Evolutionary conservation across 1,140 invertebrate genomes (phyloP), one percentile per base, ranked within the genome.

Genomic region (Stenopsyche tienmushanensis): DNA sequence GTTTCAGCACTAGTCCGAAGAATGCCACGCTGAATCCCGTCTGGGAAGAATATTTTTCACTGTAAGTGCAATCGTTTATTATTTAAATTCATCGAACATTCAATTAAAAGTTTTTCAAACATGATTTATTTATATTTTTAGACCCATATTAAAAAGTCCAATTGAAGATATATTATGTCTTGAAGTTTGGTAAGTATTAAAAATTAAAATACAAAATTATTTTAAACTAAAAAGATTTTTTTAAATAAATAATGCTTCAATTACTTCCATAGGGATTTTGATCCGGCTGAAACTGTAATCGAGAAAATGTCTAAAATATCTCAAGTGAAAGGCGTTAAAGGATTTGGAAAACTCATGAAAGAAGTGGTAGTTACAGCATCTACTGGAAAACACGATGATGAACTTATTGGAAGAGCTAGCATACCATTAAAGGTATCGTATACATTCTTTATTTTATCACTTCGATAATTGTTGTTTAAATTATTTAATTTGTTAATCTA

Each of bases 41-140:
- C 17, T 99, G 96, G 96, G 96, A 97, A 76, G 96, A 99, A 81
- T 91, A 95, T 80, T 98, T 98, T 80, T 92, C 93, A 76, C 85
- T 98, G 94, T 97, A 83, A 91, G 93, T 90, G 72, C 60, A 57
- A 21, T 41, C 21, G 13, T 41, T 5, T 20, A 44, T 45, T 45
- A 60, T 20, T 9, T 47, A n/a, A 39, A 39, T 39, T 8, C 34
- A 9, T 10, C 15, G 7, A n/a, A 18, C 10, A 47, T 9, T 10
- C 5, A 9, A 18, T 47, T 10, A 5, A 47, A 9, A 7, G 5
- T 7, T 34, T 7, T 7, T 13, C 13, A 34, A 34, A 7, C 5
- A 34, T 34, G 13, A 34, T 34, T 7, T 34, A 5, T 5, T 34
- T 34, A 13, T 58, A 25, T 67, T 82, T 81, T 58, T 74, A 90